Conservation (phyloP, 2,113 vertebrate genomes). For the Loxodonta africana region DNA sequence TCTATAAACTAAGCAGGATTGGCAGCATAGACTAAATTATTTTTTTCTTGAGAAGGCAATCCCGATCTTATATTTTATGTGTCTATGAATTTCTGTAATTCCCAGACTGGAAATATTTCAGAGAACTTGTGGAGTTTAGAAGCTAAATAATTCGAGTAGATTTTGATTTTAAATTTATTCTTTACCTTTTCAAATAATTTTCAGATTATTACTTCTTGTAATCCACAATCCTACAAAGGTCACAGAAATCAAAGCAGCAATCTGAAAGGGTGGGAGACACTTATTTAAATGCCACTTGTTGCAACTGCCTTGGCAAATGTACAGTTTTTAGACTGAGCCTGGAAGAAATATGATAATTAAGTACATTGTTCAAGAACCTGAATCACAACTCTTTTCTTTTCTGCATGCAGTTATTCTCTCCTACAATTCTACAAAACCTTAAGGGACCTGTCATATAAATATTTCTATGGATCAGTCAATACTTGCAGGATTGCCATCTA, state of each 20-base stretch:
- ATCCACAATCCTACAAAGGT: neutral
- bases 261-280: slow-evolving; percentile 12
- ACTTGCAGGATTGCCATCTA: slow-evolving; percentile 84
- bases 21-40: neutral
- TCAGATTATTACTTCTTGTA: neutral
- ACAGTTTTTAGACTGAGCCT: slow-evolving; percentile 43
- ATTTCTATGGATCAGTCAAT: slow-evolving; percentile 89
- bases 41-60: neutral
- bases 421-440: slow-evolving; percentile 72
- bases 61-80: neutral
- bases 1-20: neutral
- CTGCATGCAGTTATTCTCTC: slow-evolving; percentile 78
- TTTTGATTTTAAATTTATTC: slow-evolving; percentile 62
- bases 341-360: slow-evolving; percentile 77
- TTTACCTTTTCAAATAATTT: slow-evolving; percentile 30
- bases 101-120: slow-evolving; percentile 14
- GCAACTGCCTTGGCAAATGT: neutral
- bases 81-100: neutral
- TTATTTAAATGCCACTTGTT: slow-evolving; percentile 23
- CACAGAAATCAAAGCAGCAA: neutral
- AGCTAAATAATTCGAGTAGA: slow-evolving; percentile 38
- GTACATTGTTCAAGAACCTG: slow-evolving; percentile 56
- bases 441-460: slow-evolving; percentile 87
- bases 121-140: neutral
- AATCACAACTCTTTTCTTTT: slow-evolving; percentile 70